Evolutionary conservation across 1,140 invertebrate species (phyloP).

Genomic region (Gonioctena quinquepunctata): DNA sequence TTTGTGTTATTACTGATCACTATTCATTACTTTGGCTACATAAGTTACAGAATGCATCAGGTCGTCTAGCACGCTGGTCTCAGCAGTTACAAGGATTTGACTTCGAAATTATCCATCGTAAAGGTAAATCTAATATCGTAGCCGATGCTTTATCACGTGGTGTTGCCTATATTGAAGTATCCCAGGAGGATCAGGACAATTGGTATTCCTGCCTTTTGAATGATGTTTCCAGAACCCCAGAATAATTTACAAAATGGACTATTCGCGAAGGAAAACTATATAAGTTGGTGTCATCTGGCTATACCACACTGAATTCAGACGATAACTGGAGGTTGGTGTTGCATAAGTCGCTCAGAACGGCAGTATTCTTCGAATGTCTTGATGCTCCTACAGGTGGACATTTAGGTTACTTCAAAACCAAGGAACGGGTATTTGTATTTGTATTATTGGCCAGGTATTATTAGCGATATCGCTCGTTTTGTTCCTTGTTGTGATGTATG

Average conservation of each 20-base stretch:
- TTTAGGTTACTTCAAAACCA: conserved; percentile 21
- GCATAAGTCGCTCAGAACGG: conserved; percentile 12
- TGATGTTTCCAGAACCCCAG: neutral
- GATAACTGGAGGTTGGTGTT: conserved; percentile 27
- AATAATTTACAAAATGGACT: neutral
- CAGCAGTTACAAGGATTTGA: conserved; percentile 22
- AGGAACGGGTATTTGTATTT: neutral
- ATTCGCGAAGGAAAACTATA: neutral
- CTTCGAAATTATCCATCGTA: conserved; percentile 1
- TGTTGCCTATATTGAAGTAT: neutral
- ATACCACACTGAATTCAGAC: neutral
- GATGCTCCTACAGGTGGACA: conserved; percentile 19
- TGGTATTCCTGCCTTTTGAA: neutral
- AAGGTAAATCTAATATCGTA: neutral
- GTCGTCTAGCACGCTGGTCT: conserved; percentile 56
- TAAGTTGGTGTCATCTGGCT: neutral
- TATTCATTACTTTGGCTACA: conserved; percentile 56
- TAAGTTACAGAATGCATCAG: conserved; percentile 52
- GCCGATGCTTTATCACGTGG: conserved; percentile 11
- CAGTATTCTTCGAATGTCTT: conserved; percentile 30
- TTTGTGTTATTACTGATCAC: conserved; percentile 59
- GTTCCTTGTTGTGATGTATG: neutral
- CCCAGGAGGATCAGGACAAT: neutral
- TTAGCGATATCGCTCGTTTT: neutral
- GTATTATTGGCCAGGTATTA: conserved; percentile 16